Evolutionary conservation across 2,797 vertebrate genomes (phyloP).

Genomic region (Atherinosoma microstoma): DNA sequence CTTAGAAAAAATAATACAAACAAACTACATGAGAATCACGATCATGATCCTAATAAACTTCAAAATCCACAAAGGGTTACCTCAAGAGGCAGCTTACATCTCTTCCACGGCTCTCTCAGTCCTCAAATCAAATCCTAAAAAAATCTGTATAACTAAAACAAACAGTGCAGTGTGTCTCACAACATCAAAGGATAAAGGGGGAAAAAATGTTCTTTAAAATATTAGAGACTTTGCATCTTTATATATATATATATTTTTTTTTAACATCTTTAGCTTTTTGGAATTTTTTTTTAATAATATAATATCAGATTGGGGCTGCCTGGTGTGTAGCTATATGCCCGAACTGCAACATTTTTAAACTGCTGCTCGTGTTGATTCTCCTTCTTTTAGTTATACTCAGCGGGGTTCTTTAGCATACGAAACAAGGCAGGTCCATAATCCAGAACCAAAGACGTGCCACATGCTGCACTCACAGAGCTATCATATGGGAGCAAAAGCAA

Average conservation of each 20-base stretch:
- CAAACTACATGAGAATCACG: neutral
- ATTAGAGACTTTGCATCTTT: too few relatives aligned
- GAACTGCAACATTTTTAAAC: neutral
- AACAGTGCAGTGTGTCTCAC: neutral
- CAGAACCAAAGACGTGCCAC: slow-evolving; percentile 12
- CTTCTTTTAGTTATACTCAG: neutral
- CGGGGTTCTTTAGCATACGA: neutral
- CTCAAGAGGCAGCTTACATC: neutral
- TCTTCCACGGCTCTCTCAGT: neutral
- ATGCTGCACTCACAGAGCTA: slow-evolving; percentile 20
- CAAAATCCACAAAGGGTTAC: neutral
- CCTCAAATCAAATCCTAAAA: neutral
- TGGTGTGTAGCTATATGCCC: neutral
- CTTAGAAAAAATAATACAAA: neutral
- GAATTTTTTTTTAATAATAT: neutral
- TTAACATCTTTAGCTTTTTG: neutral
- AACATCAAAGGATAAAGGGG: neutral
- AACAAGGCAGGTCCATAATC: slow-evolving; percentile 19
- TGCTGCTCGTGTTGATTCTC: neutral
- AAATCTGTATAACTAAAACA: neutral
- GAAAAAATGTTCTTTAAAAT: too few relatives aligned
- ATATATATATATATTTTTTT: too few relatives aligned
- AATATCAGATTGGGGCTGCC: neutral
- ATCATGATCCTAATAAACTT: neutral
- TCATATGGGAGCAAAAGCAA: slow-evolving; percentile 17